Conservation (phyloP, 2,113 vertebrate genomes). For the Romanogobio albipinnatus region DNA sequence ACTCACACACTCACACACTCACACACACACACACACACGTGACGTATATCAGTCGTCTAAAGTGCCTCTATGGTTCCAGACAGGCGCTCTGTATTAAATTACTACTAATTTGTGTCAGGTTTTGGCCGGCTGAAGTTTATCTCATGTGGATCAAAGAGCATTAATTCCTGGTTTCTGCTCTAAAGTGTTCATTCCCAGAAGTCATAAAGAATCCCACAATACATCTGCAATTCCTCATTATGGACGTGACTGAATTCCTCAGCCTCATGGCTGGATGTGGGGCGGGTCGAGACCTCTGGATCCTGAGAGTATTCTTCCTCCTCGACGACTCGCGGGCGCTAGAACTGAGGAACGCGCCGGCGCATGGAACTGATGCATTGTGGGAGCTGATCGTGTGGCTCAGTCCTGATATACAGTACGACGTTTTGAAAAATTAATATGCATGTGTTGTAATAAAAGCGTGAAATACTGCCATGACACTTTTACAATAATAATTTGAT, state of each 20-base stretch:
- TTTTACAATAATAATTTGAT: background rate
- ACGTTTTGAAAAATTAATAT: background rate
- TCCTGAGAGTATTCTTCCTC: background rate
- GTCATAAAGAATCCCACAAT: constrained; percentile 34
- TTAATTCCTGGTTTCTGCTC: constrained; percentile 32
- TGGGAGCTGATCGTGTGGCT: background rate
- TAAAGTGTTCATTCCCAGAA: constrained; percentile 38
- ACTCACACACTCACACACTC: no score
- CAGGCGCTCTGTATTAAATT: constrained; percentile 39
- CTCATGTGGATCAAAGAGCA: constrained; percentile 29
- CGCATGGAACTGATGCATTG: background rate
- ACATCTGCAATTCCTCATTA: background rate
- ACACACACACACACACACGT: background rate
- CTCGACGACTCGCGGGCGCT: no score
- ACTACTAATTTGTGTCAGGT: constrained; percentile 36
- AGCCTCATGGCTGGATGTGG: background rate
- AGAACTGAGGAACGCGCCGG: no score
- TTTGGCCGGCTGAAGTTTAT: constrained; percentile 33
- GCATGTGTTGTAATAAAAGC: background rate
- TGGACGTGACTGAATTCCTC: background rate
- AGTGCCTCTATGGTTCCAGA: constrained; percentile 33
- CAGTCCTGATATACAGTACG: background rate
- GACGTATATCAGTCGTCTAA: constrained; percentile 1
- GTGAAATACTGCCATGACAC: background rate
- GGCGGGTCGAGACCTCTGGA: background rate